Percentiles rank a stretch among this genome's conserved stretches.
These are phyloP conservation scores for Eucidaris tribuloides DNA, from an alignment of 35 echinoderm and acorn worm species.

Conservation along the genomic window DNA sequence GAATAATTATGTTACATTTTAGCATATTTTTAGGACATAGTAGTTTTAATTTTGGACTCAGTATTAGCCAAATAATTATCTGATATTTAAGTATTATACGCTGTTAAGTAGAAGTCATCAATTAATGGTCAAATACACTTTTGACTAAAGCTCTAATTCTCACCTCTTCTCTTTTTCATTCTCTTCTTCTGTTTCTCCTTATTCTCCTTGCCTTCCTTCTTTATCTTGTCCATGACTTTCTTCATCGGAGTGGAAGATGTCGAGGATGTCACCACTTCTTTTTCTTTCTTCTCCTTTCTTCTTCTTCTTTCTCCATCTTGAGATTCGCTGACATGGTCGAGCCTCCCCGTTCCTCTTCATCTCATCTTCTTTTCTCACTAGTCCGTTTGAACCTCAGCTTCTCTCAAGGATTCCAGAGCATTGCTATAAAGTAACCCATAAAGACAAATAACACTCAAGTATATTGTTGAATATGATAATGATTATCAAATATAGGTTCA, in stretches of 20 bases:
- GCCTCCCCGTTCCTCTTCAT: slow-evolving; percentile 42
- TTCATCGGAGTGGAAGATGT: slow-evolving; percentile 45
- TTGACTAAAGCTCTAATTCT: neutral
- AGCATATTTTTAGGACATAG: too few species aligned
- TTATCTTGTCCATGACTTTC: slow-evolving; percentile 73
- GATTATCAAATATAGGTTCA: too few species aligned
- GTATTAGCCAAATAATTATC: too few species aligned
- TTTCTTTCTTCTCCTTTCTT: slow-evolving; percentile 75
- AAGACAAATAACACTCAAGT: too few species aligned
- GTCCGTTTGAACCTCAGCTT: slow-evolving; percentile 58
- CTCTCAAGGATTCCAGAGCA: too few species aligned
- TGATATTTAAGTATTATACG: too few species aligned
- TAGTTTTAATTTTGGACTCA: too few species aligned
- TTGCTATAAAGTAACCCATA: too few species aligned
- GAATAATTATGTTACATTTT: too few species aligned
- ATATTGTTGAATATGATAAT: too few species aligned
- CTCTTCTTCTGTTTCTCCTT: slow-evolving; percentile 80
- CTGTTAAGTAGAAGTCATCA: too few species aligned
- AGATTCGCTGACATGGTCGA: slow-evolving; percentile 39
- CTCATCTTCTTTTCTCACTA: slow-evolving; percentile 46
- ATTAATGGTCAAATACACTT: neutral
- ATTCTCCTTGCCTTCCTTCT: slow-evolving; percentile 75
- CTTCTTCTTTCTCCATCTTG: slow-evolving; percentile 52
- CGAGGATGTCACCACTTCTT: slow-evolving; percentile 6
- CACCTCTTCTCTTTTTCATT: slow-evolving; percentile 84